phyloP scores from a whole-genome alignment of 2,797 vertebrate genomes.

The Lerista edwardsae region DNA sequence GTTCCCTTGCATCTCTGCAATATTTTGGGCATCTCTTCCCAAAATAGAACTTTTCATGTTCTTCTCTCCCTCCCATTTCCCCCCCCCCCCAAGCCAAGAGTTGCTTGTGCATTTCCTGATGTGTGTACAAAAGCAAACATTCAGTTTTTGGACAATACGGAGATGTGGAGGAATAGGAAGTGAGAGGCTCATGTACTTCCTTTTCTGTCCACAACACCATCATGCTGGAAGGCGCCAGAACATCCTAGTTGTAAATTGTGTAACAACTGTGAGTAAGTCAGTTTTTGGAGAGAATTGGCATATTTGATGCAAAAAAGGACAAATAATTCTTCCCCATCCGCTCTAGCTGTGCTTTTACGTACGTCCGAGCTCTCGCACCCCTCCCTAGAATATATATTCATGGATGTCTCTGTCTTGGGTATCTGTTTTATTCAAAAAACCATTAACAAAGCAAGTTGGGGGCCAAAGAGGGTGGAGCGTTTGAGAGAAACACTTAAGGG shows the following conservation, averaged over 20 bases:
- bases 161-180: slow-evolving; percentile 3
- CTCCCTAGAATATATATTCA: neutral
- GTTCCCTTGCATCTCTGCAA: neutral
- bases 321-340: neutral
- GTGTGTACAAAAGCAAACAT: neutral
- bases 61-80: neutral
- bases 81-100: neutral
- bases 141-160: neutral
- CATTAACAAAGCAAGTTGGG: neutral
- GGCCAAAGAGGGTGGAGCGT: too few relatives aligned
- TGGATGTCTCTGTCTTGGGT: neutral
- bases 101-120: neutral
- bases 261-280: neutral
- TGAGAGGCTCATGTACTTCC: slow-evolving; percentile 8
- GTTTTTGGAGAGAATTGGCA: neutral
- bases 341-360: neutral
- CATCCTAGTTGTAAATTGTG: slow-evolving; percentile 3
- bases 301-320: neutral
- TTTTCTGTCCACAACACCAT: slow-evolving; percentile 7
- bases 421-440: neutral
- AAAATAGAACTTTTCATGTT: slow-evolving; percentile 9
- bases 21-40: too few relatives aligned
- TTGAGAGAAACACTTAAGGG: neutral
- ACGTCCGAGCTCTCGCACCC: neutral
- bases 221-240: slow-evolving; percentile 1